phyloP scores from a whole-genome alignment of 1,140 invertebrate species.

The Archivesica marissinica region DNA sequence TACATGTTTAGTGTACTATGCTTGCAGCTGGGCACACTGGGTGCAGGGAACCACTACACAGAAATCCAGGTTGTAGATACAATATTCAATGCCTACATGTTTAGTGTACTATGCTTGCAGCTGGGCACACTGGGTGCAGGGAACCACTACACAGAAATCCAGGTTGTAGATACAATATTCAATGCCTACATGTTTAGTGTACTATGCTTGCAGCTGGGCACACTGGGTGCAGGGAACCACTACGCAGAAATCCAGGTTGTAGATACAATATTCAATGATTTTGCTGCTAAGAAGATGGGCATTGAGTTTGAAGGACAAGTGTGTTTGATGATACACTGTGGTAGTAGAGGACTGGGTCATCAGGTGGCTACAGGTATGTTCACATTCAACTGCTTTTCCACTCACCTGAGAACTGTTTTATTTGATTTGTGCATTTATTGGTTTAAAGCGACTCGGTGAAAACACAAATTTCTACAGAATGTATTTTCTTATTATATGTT shows the following conservation, averaged over 20 bases:
- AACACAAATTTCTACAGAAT: no score
- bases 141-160: slow-evolving; percentile 99
- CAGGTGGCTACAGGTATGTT: slow-evolving; percentile 96
- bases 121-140: slow-evolving; percentile 99
- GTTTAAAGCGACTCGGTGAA: no score
- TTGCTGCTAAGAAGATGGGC: slow-evolving; percentile 99
- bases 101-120: no score
- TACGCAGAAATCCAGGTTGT: slow-evolving; percentile 99
- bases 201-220: slow-evolving; percentile 90
- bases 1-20: no score
- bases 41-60: no score
- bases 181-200: no score
- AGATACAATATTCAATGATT: slow-evolving; percentile 99
- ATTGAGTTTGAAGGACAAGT: slow-evolving; percentile 98
- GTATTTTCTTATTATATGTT: no score
- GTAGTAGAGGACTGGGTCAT: slow-evolving; percentile 99
- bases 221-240: slow-evolving; percentile 99
- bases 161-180: slow-evolving; percentile 99
- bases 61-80: no score
- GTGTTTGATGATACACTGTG: slow-evolving; percentile 99
- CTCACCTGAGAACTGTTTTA: no score
- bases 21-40: no score
- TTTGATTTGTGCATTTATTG: no score
- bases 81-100: no score
- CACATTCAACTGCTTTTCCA: not conserved